Evolutionary conservation across 1,140 invertebrate species (phyloP).

Genomic region (Drosophila virilis): DNA sequence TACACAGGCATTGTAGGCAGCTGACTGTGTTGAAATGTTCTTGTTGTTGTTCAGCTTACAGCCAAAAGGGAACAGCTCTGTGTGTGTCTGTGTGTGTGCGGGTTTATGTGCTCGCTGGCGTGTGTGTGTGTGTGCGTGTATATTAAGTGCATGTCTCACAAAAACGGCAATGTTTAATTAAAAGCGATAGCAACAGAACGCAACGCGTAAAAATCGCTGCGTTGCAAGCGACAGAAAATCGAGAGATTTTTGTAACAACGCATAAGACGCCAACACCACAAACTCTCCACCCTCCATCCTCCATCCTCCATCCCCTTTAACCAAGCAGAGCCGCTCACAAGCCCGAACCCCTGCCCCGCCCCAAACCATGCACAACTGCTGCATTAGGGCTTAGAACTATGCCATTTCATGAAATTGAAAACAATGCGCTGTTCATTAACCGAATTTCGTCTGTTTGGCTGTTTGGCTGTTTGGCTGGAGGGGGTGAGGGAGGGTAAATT

Average conservation of each 20-base stretch:
- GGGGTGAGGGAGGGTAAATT: neutral
- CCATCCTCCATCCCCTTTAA: too few relatives aligned
- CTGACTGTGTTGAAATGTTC: conserved; percentile 20
- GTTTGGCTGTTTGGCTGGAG: neutral
- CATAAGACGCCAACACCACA: neutral
- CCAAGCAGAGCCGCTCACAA: neutral
- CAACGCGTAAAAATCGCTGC: conserved; percentile 42
- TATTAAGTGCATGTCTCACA: conserved; percentile 56
- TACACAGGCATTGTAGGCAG: neutral
- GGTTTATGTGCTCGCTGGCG: neutral
- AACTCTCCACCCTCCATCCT: too few relatives aligned
- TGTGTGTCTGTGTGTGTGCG: conserved; percentile 11
- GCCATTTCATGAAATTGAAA: neutral
- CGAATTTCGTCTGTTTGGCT: neutral
- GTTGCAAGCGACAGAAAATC: conserved; percentile 59
- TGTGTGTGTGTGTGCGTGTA: conserved; percentile 23
- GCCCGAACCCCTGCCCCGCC: neutral
- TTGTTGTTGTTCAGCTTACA: conserved; percentile 16
- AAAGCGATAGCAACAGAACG: conserved; percentile 69
- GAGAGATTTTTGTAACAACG: conserved; percentile 6
- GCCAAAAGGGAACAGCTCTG: conserved; percentile 15
- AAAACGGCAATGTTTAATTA: conserved; percentile 79
- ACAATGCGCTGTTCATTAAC: conserved; percentile 13
- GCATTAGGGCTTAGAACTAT: neutral
- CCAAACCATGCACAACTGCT: too few relatives aligned